Percentiles rank a stretch among this genome's conserved stretches.
Conservation (phyloP, 2,797 vertebrate species). For the Bucorvus abyssinicus region DNA sequence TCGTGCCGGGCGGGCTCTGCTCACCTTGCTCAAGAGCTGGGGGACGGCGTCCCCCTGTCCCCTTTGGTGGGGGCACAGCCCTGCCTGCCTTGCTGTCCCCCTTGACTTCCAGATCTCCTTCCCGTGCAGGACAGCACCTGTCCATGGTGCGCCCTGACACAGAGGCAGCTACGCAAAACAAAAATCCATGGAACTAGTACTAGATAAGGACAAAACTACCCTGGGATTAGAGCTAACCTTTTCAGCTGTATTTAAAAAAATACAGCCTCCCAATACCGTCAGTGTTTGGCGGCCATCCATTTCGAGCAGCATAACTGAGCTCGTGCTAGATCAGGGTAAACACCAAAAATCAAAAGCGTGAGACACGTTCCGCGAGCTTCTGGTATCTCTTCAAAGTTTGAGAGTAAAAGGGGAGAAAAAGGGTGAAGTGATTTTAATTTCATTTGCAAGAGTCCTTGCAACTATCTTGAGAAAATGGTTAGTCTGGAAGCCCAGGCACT, state of each 20-base stretch:
- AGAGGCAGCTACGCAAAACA: not conserved
- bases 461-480: not conserved
- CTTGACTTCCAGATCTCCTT: not conserved
- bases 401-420: not conserved
- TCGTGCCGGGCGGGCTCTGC: not conserved
- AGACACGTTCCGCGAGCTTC: not conserved
- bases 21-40: not conserved
- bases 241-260: not conserved
- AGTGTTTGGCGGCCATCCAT: not conserved
- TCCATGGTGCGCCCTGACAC: not conserved
- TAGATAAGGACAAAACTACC: not conserved
- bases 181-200: not conserved
- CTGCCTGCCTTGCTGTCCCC: not conserved
- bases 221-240: not conserved
- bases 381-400: not conserved
- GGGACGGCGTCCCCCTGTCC: rapidly evolving
- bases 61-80: not conserved
- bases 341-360: not conserved
- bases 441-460: not conserved
- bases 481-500: not conserved
- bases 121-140: not conserved
- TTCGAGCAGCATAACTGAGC: not conserved
- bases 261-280: not conserved
- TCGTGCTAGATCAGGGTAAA: not conserved
- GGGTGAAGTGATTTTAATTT: not conserved